Conservation (phyloP, 2,113 vertebrate species). For the Tichodroma muraria region DNA sequence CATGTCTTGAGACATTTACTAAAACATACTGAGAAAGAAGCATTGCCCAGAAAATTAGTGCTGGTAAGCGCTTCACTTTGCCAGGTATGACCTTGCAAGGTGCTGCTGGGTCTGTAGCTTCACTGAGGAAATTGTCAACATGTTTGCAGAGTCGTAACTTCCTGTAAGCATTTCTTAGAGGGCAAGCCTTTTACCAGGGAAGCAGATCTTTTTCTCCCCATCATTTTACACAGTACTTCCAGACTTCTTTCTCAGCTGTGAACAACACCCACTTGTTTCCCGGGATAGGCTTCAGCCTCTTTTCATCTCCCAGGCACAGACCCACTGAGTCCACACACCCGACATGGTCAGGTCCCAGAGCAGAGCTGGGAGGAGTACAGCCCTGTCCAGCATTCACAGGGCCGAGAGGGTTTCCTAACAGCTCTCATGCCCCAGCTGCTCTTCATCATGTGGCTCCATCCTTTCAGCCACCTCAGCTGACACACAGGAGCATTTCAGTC, state of each 20-base stretch:
- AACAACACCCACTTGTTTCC: neutral
- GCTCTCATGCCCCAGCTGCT: accelerated
- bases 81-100: neutral
- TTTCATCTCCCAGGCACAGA: neutral
- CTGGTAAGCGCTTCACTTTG: neutral
- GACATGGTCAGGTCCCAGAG: neutral
- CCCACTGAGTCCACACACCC: accelerated
- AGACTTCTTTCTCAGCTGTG: neutral
- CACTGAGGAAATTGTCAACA: neutral
- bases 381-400: neutral
- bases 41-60: neutral
- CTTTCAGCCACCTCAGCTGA: neutral
- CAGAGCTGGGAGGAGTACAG: neutral
- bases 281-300: neutral
- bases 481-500: neutral
- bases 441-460: neutral
- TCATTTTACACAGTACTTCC: neutral
- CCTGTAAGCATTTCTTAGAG: neutral
- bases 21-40: neutral
- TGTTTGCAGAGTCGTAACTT: neutral
- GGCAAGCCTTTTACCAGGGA: neutral
- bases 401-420: accelerated
- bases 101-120: neutral
- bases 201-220: neutral
- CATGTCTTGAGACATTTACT: neutral